Conservation (phyloP, 2,113 vertebrate genomes). For the Pelodiscus sinensis region DNA sequence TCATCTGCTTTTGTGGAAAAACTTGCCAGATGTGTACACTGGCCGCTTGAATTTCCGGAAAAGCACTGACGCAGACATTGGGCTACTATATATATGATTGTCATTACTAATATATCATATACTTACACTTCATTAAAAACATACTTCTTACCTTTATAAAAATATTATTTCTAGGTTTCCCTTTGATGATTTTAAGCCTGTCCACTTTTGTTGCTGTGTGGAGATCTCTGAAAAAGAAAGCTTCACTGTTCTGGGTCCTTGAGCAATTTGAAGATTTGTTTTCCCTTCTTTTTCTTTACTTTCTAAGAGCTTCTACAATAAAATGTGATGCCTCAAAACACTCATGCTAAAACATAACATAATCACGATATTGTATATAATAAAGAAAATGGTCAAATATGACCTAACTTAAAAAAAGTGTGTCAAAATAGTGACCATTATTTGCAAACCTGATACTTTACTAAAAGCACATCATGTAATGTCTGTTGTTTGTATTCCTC, state of each 20-base stretch:
- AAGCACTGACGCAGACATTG: too few species aligned
- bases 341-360: conserved; percentile 60
- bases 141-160: conserved; percentile 47
- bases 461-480: neutral
- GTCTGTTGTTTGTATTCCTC: neutral
- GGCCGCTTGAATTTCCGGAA: too few species aligned
- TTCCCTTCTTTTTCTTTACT: conserved; percentile 47
- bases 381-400: conserved; percentile 46
- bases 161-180: neutral
- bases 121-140: conserved; percentile 34
- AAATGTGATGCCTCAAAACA: conserved; percentile 63
- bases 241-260: neutral
- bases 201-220: conserved; percentile 23
- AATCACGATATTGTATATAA: conserved; percentile 58
- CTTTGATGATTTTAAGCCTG: conserved; percentile 49
- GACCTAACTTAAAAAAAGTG: conserved; percentile 39
- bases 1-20: too few species aligned
- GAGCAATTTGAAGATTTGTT: conserved; percentile 52
- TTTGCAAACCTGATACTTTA: neutral
- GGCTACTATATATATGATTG: too few species aligned
- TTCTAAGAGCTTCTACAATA: conserved; percentile 56
- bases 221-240: conserved; percentile 49
- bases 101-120: neutral
- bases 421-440: conserved; percentile 7
- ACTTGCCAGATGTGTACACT: too few species aligned